Conservation (phyloP, 2,797 vertebrate species). For the Gymnodraco acuticeps region DNA sequence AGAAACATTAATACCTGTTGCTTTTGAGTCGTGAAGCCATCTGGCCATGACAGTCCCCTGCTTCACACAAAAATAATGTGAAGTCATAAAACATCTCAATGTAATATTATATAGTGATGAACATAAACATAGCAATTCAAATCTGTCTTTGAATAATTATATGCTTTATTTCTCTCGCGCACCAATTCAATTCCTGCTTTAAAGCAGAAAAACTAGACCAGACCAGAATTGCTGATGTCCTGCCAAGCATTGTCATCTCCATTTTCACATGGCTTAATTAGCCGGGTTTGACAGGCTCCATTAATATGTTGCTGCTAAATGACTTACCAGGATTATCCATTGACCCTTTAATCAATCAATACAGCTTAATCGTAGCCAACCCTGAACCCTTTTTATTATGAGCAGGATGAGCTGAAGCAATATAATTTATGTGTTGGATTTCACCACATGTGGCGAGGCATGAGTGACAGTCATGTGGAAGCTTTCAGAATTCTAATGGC, state of each 20-base stretch:
- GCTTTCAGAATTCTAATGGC: neutral
- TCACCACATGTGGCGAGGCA: neutral
- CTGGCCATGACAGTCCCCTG: neutral
- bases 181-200: conserved; percentile 39
- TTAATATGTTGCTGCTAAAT: conserved; percentile 55
- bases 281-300: conserved; percentile 50
- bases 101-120: neutral
- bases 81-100: neutral
- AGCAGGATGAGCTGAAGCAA: conserved; percentile 21
- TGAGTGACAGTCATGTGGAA: conserved; percentile 12
- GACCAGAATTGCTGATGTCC: conserved; percentile 40
- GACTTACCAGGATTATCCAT: conserved; percentile 45
- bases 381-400: conserved; percentile 34
- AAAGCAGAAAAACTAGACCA: conserved; percentile 35
- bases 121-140: conserved; percentile 13
- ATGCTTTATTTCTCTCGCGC: conserved; percentile 7
- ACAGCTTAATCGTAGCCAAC: conserved; percentile 18
- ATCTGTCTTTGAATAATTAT: conserved; percentile 10
- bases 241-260: conserved; percentile 59
- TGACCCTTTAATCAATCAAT: conserved; percentile 60
- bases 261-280: conserved; percentile 67
- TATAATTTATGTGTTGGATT: conserved; percentile 27
- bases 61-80: neutral
- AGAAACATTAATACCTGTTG: neutral
- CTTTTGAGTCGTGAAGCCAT: neutral